phyloP scores from a whole-genome alignment of 1,140 invertebrate species.

The Acromyrmex echinatior region DNA sequence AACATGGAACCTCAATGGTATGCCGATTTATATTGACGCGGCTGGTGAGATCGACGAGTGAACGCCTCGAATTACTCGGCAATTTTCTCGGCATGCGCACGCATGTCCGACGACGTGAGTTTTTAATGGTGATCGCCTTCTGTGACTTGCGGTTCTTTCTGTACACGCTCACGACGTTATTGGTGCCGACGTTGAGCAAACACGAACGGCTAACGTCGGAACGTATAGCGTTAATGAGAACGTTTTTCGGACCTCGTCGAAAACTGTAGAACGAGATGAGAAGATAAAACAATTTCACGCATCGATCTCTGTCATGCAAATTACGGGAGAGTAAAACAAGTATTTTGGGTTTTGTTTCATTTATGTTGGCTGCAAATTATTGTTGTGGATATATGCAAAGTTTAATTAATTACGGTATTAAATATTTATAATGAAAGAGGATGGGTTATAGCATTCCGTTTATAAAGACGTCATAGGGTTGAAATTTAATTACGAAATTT shows the following conservation, averaged over 20 bases:
- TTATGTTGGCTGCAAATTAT: not conserved
- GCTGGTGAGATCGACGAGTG: conserved; percentile 63
- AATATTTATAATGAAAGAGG: not conserved
- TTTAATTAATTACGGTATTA: conserved; percentile 25
- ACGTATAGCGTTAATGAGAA: conserved; percentile 55
- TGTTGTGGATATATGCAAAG: not conserved
- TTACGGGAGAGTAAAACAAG: conserved; percentile 24
- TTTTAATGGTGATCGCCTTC: conserved; percentile 56
- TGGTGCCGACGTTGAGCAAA: conserved; percentile 55
- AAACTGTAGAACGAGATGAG: conserved; percentile 37
- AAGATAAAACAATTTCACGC: conserved; percentile 53
- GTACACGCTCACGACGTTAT: conserved; percentile 40
- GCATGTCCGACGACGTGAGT: conserved; percentile 41
- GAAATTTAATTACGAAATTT: conserved; percentile 10
- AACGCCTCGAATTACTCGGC: conserved; percentile 66
- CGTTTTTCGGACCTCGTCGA: conserved; percentile 48
- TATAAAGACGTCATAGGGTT: conserved; percentile 24
- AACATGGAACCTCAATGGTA: conserved; percentile 65
- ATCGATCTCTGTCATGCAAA: conserved; percentile 37
- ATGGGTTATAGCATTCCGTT: not conserved
- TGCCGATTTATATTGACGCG: conserved; percentile 67
- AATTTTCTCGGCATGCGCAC: conserved; percentile 64
- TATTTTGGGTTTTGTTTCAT: conserved; percentile 21
- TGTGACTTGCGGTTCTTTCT: conserved; percentile 59
- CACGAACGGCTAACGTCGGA: conserved; percentile 30